Base-by-base conservation (phyloP, 2,797 vertebrate genomes). In the Pipistrellus pygmaeus region DNA sequence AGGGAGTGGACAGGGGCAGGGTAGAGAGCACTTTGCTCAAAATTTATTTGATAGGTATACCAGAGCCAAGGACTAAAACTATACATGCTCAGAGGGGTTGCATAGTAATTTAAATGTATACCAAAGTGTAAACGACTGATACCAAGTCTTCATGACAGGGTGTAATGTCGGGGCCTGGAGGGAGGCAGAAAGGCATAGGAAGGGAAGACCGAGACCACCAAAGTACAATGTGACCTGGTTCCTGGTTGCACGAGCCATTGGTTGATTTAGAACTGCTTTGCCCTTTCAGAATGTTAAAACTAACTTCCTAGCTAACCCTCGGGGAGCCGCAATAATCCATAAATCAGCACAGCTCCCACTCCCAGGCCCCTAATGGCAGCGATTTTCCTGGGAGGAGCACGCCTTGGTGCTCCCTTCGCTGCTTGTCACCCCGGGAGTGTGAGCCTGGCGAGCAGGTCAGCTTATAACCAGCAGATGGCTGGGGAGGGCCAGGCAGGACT, bases 351-450 rank as follows among this genome's bases (percentile, higher is more conserved):
- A 15, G 14, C 30, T 23, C 38, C 51, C 8, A 21, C 10, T 15
- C 27, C 32, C 23, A 32, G 13, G 27, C 0, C 5, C 53, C n/a
- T 81, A 5, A 25, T 23, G 4, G 3, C 13, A 44, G 14, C 0
- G 2, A 27, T 66, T 41, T 13, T 15, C 73, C 46, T 1, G 32
- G 38, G 48, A 89, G 86, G 44, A 46, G 27, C 12, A 17, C 0
- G 0, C 68, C 5, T 64, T 2, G 8, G 38, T 14, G n/a, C 62
- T 75, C 6, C 2, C 27, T 60, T 8, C 3, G 1, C 48, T 0
- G 30, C 46, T 12, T 5, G 30, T 35, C 38, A 2, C 21, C 35
- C 41, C 17, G 10, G 8, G 68, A 6, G 1, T 4, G 51, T 9
- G 41, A 75, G 15, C 12, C 64, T 2, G 0, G 4, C 0, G 35